Base-by-base conservation (phyloP, 1,140 invertebrate species). In the Sminthurides bifidus region DNA sequence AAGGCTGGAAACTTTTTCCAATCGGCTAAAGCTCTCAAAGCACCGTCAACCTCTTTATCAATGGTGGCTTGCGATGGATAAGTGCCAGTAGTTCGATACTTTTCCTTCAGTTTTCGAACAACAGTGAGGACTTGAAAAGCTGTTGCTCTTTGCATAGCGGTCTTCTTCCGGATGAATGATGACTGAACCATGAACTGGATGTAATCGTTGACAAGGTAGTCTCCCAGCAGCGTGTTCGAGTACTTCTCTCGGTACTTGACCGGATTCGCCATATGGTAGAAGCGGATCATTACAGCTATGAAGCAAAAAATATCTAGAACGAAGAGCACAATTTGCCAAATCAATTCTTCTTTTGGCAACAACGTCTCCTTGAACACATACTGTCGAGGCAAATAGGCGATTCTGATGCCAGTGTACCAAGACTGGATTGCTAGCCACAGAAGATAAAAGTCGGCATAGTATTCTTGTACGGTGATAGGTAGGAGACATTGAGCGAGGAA, bases 1-100 rank as follows among this genome's bases (percentile, higher is more conserved):
- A 49, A 31, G 6, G 46, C 27, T 17, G 46, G 26, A 19, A 49
- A 49, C 35, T 49, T 49, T 33, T 49, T 49, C 46, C 46, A 49
- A 19, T 49, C 46, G n/a, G 31, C 27, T 19, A 49, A 21, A 8
- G 46, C 46, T 33, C 35, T 14, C 19, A 49, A 33, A 10, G 46
- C 46, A 33, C 46, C 35, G 12, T 33, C 8, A 3, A 49, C 46
- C 17, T 49, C 46, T 19, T 49, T 49, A 2, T 5, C 3, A 33
- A 49, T 49, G 30, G 24, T 10, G 12, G 27, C 15, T 8, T 33
- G 15, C 15, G 24, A 4, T 3, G 29, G 24, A 10, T 31, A 15
- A n/a, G 2, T 31, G 15, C 27, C 46, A 17, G 26, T 8, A 12
- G 46, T 33, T 24, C 46, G 46, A 35, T 31, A 8, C 21, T 49